Base-by-base conservation (phyloP, 2,888 invertebrate genomes). In the Thecophora atra region DNA sequence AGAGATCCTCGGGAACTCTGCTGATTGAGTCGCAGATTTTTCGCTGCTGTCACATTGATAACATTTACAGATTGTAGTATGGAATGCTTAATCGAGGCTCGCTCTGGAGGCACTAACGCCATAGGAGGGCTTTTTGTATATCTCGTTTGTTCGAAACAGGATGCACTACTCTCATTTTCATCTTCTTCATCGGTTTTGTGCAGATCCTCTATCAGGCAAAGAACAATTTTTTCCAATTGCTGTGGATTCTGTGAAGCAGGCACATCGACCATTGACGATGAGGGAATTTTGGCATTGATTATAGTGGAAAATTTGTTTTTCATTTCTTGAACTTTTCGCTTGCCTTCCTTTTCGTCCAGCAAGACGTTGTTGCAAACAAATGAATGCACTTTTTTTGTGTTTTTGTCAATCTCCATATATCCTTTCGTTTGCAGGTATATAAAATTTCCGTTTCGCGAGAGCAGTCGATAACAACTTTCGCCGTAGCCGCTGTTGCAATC, bases 301-400 rank as follows among this genome's bases (percentile, higher is more conserved):
- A 92, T 89, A 1, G 93, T 92, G 6, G 94, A 92, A 87, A 91
- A 95, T 82, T 92, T 91, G 74, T 89, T 89, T 82, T 93, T 94
- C 94, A 95, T 95, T 78, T 94, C 92, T 68, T 90, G 89, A 78
- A 94, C 91, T 83, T 93, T 90, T 73, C 88, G 88, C 72, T 89
- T 87, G 5, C 95, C 95, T 78, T 94, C 94, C 75, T 92, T 90
- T 75, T 92, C 90, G 75, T 91, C 90, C 19, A 92, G 89, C 70
- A 94, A 88, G 74, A 93, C 93, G 83, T 96, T 96, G 70, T 95
- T 90, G 86, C 96, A 96, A 52, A 95, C 91, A 87, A 96, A 95
- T 75, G 95, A 94, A 83, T 93, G 93, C 42, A 95, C 93, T 73
- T 91, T 91, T 77, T 94, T 93, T 52, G 91, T 91, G 64, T 88